phyloP scores from a whole-genome alignment of 2,888 invertebrate genomes.

The Thereva nobilitata region DNA sequence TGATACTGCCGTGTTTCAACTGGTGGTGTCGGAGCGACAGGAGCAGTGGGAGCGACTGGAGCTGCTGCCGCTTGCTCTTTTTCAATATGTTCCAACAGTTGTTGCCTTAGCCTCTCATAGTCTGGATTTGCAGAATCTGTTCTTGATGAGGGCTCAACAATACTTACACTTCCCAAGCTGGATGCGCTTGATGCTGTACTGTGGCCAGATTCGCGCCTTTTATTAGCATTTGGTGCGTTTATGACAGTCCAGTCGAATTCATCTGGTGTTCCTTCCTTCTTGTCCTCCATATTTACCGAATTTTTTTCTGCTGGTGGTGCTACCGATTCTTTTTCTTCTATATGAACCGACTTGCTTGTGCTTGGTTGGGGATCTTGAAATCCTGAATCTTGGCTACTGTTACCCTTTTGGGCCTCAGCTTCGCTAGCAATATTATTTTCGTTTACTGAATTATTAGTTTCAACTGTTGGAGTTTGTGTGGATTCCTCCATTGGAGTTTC shows the following conservation, averaged over 20 bases:
- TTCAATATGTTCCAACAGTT: conserved; percentile 49
- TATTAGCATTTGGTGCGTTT: conserved; percentile 26
- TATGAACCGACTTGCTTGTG: background rate
- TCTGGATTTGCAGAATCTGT: conserved; percentile 25
- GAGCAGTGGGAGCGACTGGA: conserved; percentile 40
- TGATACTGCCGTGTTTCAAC: background rate
- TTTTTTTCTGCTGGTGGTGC: background rate
- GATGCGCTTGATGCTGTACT: conserved; percentile 13
- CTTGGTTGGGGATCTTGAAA: no score
- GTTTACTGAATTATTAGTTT: no score
- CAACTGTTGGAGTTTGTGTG: no score
- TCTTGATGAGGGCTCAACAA: background rate
- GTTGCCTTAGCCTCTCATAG: conserved; percentile 48
- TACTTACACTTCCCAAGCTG: background rate
- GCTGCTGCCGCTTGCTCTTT: conserved; percentile 43
- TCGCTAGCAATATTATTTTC: background rate
- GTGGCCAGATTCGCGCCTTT: conserved; percentile 25
- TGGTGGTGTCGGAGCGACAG: background rate
- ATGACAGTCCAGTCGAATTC: conserved; percentile 51
- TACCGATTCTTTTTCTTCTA: background rate
- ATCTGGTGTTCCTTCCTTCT: conserved; percentile 1
- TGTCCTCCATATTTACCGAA: background rate
- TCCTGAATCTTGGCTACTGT: no score
- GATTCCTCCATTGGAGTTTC: no score
- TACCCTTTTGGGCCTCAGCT: background rate